phyloP scores from a whole-genome alignment of 2,113 vertebrate genomes.

The Albula goreensis region DNA sequence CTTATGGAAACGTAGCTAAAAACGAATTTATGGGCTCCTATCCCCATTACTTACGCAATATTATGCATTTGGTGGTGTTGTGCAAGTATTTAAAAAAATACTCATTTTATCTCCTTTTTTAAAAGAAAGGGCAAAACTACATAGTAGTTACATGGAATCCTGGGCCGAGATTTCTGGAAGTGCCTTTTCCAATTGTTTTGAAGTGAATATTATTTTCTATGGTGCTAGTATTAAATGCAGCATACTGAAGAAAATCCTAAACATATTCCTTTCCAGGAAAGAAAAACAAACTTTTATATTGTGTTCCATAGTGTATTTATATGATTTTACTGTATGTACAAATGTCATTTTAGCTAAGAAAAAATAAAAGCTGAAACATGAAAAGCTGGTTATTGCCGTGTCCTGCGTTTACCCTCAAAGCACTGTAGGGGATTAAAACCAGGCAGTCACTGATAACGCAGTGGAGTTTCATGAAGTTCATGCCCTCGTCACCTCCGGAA shows the following conservation, averaged over 20 bases:
- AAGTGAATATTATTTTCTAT: background rate
- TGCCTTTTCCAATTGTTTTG: background rate
- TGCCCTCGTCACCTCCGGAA: too few relatives aligned
- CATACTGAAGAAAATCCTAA: background rate
- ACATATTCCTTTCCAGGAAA: background rate
- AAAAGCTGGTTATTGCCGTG: background rate
- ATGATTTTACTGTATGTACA: conserved; percentile 5
- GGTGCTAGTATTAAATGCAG: conserved; percentile 4
- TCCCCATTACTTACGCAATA: background rate
- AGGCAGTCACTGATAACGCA: too few relatives aligned
- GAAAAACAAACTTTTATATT: background rate
- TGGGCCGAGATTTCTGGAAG: conserved; percentile 1
- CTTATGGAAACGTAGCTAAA: background rate
- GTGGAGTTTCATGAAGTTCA: too few relatives aligned
- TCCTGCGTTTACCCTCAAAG: background rate
- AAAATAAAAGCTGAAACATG: background rate
- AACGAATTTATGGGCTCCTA: background rate
- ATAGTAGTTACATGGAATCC: background rate
- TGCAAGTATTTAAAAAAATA: background rate
- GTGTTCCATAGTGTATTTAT: background rate
- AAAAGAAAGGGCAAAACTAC: background rate
- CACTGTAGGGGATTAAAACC: background rate
- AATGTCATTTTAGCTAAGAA: background rate
- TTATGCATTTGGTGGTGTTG: conserved; percentile 3
- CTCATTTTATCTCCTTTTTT: background rate